Conservation (phyloP, 1,140 invertebrate species). For the Drosophila cardini region DNA sequence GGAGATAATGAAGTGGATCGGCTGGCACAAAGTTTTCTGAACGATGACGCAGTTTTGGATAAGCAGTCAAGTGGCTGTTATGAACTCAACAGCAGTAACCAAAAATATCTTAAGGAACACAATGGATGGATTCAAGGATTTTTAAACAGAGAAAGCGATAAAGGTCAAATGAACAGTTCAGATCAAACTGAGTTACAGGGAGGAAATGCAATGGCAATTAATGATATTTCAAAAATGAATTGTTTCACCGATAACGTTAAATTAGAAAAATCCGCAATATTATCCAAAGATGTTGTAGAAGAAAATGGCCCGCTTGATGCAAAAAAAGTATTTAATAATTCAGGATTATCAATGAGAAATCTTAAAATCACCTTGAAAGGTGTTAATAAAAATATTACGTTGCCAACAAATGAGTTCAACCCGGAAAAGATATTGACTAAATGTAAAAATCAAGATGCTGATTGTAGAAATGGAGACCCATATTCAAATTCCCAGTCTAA, state of each 20-base stretch:
- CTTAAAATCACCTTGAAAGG: background rate
- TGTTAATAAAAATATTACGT: background rate
- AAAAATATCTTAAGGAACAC: background rate
- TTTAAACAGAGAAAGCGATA: too few species aligned
- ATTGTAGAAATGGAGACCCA: background rate
- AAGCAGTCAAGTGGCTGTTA: background rate
- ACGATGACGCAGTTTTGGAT: background rate
- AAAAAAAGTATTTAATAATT: background rate
- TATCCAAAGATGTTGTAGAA: too few species aligned
- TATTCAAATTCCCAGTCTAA: background rate
- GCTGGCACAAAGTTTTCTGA: background rate
- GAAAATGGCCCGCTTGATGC: background rate
- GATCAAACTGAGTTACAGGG: too few species aligned
- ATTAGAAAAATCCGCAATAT: background rate
- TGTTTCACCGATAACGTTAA: background rate
- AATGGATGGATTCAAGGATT: background rate
- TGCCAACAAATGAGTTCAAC: background rate
- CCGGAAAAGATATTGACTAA: background rate
- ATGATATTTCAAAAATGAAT: too few species aligned
- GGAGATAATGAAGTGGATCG: slow-evolving; percentile 5
- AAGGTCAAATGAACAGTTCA: too few species aligned
- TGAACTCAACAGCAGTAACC: background rate
- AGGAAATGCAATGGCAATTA: too few species aligned
- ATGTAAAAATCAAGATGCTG: background rate
- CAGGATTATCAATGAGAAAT: background rate